Evolutionary conservation across 2,888 invertebrate species (phyloP).

Genomic region (Steinernema scapterisci): DNA sequence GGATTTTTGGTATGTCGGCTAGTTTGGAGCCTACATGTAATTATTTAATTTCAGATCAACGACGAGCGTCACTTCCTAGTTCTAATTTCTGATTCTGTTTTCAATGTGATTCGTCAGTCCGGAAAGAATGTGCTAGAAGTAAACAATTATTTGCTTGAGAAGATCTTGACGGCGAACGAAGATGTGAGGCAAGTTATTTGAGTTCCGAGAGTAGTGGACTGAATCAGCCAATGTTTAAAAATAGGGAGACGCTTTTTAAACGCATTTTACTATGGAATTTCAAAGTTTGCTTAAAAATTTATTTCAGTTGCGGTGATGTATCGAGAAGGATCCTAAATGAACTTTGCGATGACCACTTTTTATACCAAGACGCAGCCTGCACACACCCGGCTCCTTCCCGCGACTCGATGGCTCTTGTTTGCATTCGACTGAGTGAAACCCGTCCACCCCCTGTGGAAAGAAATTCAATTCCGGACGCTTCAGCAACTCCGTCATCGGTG

Average conservation of each 20-base stretch:
- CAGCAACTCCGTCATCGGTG: not conserved
- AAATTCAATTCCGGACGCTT: not conserved
- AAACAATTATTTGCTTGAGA: not conserved
- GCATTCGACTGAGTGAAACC: not conserved
- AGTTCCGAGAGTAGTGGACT: no score
- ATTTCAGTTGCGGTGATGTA: not conserved
- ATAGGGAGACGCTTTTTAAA: no score
- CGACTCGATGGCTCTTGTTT: constrained; percentile 2
- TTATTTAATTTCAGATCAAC: not conserved
- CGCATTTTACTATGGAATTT: no score
- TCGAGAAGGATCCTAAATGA: not conserved
- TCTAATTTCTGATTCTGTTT: not conserved
- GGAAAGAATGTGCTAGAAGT: not conserved
- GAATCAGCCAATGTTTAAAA: no score
- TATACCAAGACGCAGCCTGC: not conserved
- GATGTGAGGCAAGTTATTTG: not conserved
- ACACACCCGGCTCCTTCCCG: not conserved
- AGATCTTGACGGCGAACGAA: not conserved
- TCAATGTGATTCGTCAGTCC: not conserved
- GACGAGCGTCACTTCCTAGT: not conserved
- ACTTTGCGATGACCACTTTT: not conserved
- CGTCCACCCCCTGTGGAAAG: not conserved
- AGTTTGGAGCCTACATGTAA: not conserved
- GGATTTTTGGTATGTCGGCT: not conserved
- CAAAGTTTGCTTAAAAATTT: no score